Base-by-base conservation (phyloP, 1,140 invertebrate species). In the Dreissena rostriformis region DNA sequence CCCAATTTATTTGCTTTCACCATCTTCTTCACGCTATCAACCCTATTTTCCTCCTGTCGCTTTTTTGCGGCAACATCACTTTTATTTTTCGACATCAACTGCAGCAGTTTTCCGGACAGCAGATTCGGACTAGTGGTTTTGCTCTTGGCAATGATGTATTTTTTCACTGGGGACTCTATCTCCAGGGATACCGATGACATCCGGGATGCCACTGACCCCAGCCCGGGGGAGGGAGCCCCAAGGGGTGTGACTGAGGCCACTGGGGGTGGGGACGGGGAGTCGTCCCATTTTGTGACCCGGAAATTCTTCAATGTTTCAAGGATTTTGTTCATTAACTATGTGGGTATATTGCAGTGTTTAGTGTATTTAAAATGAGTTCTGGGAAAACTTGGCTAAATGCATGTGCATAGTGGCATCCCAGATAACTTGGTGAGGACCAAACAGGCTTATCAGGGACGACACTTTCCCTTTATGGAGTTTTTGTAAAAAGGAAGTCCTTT, bases 101-200 rank as follows among this genome's bases (percentile, higher is more conserved):
- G 39, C 6, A 24, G 26, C 12, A 11, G 15, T 28, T 72, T 29
- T 68, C 71, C 57, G 14, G 28, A 55, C n/a, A 26, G 24, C 28
- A 39, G 52, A n/a, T n/a, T n/a, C 8, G 79, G 70, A 52, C 55
- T 82, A 6, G 29, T 71, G 5, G 68, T 73, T 73, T 82, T 82
- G 28, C 29, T 57, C 17, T 55, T 53, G 10, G 51, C 79, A 65
- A 26, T 55, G 22, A 82, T 82, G 49, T 82, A 82, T 28, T 71
- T 70, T 82, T 82, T 82, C 14, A 82, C 79, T 14, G 79, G 79
- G n/a, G 79, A 82, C 73, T 82, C 79, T 19, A 57, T 19, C 19
- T 57, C 53, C 19, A 57, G 12, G 12, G 19, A 14, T 57, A 19
- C 12, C 12, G 53, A 19, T 57, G 53, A 57, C 12, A 57, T 14